phyloP scores from a whole-genome alignment of 2,888 invertebrate species.

The Aleiodes testaceus region DNA sequence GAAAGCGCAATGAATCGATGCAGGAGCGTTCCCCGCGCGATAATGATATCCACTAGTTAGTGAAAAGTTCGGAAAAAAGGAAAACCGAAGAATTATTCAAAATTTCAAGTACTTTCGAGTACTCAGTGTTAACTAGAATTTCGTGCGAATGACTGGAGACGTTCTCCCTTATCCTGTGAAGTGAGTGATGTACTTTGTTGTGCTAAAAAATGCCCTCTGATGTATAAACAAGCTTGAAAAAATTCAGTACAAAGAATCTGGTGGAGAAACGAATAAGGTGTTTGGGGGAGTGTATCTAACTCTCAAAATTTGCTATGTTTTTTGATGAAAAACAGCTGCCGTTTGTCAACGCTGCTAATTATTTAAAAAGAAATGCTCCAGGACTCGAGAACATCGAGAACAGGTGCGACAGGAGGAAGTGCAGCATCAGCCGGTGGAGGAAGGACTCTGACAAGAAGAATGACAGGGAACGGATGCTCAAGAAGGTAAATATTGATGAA shows the following conservation, averaged over 20 bases:
- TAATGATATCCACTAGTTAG: slow-evolving; percentile 29
- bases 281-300: slow-evolving; percentile 11
- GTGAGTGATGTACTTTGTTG: not conserved
- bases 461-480: slow-evolving; percentile 47
- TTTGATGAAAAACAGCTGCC: slow-evolving; percentile 39
- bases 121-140: too few relatives aligned
- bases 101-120: not conserved
- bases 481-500: slow-evolving; percentile 40
- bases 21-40: slow-evolving; percentile 40
- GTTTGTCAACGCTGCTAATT: slow-evolving; percentile 35
- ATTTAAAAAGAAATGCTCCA: slow-evolving; percentile 46
- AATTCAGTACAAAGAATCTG: slow-evolving; percentile 1
- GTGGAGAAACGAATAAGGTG: slow-evolving; percentile 12
- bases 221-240: slow-evolving; percentile 16
- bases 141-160: too few relatives aligned
- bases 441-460: slow-evolving; percentile 44
- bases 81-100: not conserved
- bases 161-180: not conserved
- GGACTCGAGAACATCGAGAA: slow-evolving; percentile 45
- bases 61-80: not conserved
- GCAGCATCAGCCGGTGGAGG: slow-evolving; percentile 39
- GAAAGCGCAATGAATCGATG: slow-evolving; percentile 43
- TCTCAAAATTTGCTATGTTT: slow-evolving; percentile 39
- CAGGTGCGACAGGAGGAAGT: slow-evolving; percentile 37
- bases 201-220: not conserved